Percentiles rank a stretch among this genome's conserved stretches.
These are phyloP conservation scores for Diphyllodes magnificus DNA, from an alignment of 2,113 vertebrate species.

Conservation along the genomic window DNA sequence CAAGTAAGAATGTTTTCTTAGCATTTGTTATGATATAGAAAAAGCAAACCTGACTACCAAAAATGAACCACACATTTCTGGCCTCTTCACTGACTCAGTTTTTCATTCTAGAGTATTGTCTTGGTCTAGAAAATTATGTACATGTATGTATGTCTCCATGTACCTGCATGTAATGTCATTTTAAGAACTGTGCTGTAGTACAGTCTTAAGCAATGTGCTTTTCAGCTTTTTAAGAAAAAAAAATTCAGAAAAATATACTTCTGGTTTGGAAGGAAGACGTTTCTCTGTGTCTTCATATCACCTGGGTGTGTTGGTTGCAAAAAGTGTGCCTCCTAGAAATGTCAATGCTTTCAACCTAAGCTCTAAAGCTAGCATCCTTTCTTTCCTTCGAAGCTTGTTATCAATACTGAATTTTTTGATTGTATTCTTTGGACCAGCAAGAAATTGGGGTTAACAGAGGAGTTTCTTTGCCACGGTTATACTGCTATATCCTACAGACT, in stretches of 20 bases:
- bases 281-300: background rate
- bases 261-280: background rate
- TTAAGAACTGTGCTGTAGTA: background rate
- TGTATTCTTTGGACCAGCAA: background rate
- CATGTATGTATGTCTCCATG: background rate
- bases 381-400: background rate
- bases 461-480: background rate
- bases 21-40: background rate
- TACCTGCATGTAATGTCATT: background rate
- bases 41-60: background rate
- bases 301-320: background rate
- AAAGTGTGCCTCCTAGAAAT: background rate
- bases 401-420: background rate
- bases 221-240: background rate
- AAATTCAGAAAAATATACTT: fast-evolving
- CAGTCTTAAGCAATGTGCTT: background rate
- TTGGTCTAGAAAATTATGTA: background rate
- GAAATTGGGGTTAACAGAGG: background rate
- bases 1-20: background rate
- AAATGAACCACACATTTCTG: background rate
- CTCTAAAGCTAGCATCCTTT: background rate
- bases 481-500: background rate
- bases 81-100: background rate
- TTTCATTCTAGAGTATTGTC: background rate
- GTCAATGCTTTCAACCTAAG: background rate